Evolutionary conservation across 1,140 invertebrate genomes (phyloP).

Genomic region (Atta texana): DNA sequence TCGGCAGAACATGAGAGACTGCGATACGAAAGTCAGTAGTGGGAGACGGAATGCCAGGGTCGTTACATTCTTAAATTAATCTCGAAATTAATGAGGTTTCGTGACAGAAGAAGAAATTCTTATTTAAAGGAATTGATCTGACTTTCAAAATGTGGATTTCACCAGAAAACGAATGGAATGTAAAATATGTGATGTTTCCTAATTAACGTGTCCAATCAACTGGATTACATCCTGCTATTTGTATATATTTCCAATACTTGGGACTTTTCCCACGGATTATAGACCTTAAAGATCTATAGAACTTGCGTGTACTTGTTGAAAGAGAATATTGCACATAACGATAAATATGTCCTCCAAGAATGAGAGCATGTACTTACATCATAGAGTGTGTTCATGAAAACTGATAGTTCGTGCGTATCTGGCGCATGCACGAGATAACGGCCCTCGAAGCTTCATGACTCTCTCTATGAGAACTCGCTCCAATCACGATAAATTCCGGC

Average conservation of each 20-base stretch:
- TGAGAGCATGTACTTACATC: conserved; percentile 64
- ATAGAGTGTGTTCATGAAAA: conserved; percentile 72
- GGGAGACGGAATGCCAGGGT: conserved; percentile 32
- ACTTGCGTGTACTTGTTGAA: conserved; percentile 43
- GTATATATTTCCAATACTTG: neutral
- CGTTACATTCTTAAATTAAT: conserved; percentile 43
- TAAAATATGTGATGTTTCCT: neutral
- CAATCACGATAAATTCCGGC: conserved; percentile 81
- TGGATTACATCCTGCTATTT: neutral
- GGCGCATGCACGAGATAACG: conserved; percentile 80
- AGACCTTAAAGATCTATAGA: neutral
- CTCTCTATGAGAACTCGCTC: conserved; percentile 75
- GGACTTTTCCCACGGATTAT: neutral
- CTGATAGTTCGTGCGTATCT: conserved; percentile 74
- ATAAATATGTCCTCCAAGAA: conserved; percentile 62
- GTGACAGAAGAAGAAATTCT: neutral
- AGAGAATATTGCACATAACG: conserved; percentile 57
- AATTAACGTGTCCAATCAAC: neutral
- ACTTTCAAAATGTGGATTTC: neutral
- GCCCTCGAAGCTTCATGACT: conserved; percentile 75
- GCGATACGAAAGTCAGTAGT: neutral
- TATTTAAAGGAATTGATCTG: neutral
- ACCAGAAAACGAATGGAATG: neutral
- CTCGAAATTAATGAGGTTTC: neutral
- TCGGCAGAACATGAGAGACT: neutral